These are phyloP conservation scores for Falco concolor DNA, from an alignment of 2,797 vertebrate genomes.

Conservation along the genomic window DNA sequence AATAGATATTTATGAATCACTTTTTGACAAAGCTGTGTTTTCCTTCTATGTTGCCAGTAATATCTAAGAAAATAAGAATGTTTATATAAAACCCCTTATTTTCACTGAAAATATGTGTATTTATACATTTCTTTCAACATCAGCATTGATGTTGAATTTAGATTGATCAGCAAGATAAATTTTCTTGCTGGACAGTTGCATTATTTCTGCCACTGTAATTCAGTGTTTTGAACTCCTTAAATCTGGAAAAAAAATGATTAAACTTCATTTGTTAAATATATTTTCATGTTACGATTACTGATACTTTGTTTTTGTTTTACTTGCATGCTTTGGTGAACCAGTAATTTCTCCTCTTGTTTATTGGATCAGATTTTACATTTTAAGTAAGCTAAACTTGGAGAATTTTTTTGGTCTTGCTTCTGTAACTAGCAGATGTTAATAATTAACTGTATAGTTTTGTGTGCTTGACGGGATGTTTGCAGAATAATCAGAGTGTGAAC, in stretches of 20 bases:
- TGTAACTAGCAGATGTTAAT: conserved; percentile 46
- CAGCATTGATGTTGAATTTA: background rate
- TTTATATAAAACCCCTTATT: background rate
- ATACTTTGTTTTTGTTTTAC: background rate
- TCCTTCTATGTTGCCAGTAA: background rate
- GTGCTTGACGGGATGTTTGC: background rate
- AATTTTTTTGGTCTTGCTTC: conserved; percentile 16
- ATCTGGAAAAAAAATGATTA: background rate
- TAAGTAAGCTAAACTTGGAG: conserved; percentile 28
- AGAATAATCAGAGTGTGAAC: background rate
- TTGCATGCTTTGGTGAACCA: background rate
- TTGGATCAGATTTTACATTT: conserved; percentile 4
- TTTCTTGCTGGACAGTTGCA: background rate
- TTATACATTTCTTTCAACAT: background rate
- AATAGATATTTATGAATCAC: background rate
- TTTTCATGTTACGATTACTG: background rate
- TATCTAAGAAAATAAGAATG: background rate
- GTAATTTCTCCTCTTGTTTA: background rate
- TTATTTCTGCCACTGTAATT: background rate
- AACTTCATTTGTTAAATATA: background rate
- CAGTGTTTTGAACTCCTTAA: background rate
- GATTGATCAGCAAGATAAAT: background rate
- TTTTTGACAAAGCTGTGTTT: background rate
- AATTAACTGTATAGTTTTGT: conserved; percentile 18
- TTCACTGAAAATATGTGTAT: background rate